phyloP scores from a whole-genome alignment of 2,888 invertebrate species.

The Eupithecia subfuscata region DNA sequence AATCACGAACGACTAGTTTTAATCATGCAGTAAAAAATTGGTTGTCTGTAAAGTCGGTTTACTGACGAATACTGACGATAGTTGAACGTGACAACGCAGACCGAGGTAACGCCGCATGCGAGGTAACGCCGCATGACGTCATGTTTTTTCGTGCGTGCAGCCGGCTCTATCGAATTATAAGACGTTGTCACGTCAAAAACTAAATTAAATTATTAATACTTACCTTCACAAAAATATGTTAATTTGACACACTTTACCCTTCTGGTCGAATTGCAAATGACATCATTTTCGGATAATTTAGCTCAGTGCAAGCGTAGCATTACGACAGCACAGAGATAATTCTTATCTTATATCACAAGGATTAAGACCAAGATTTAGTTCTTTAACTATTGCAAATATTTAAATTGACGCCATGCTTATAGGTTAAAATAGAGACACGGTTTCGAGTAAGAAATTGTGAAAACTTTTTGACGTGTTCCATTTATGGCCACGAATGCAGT shows the following conservation, averaged over 20 bases:
- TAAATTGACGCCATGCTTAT: neutral
- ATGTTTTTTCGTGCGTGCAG: too few species aligned
- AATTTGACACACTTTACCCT: neutral
- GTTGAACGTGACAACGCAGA: too few species aligned
- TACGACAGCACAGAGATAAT: conserved; percentile 4
- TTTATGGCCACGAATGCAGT: neutral
- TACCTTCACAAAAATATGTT: neutral
- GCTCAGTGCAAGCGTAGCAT: neutral
- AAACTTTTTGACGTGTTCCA: neutral
- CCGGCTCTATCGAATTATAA: too few species aligned
- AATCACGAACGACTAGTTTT: too few species aligned
- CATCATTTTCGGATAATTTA: conserved; percentile 1
- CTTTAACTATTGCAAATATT: neutral
- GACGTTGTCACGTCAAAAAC: too few species aligned
- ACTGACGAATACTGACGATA: too few species aligned
- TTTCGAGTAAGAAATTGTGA: neutral
- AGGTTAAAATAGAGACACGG: neutral
- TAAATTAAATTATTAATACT: too few species aligned
- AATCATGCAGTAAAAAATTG: too few species aligned
- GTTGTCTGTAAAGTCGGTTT: too few species aligned
- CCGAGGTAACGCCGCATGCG: too few species aligned
- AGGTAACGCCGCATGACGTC: too few species aligned
- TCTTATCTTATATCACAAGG: conserved; percentile 3
- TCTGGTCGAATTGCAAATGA: neutral
- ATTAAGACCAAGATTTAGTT: conserved; percentile 10